Conservation (phyloP, 2,797 vertebrate species). For the Distichodus sexfasciatus region DNA sequence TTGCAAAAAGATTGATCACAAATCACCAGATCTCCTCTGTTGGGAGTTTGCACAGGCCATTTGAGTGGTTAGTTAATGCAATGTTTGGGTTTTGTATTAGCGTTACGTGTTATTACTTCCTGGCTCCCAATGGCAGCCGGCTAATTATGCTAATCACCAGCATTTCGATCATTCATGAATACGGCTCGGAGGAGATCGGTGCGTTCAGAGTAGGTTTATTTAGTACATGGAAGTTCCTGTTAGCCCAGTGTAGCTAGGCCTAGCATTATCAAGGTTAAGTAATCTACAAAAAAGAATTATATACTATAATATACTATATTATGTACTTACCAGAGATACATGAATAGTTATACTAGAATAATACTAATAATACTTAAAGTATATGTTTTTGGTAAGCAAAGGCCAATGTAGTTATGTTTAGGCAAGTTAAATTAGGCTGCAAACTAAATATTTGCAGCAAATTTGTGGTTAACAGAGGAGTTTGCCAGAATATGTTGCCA, state of each 20-base stretch:
- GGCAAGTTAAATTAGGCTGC: no score
- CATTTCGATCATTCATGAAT: slow-evolving; percentile 40
- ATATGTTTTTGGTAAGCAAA: no score
- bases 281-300: no score
- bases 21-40: slow-evolving; percentile 53
- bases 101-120: slow-evolving; percentile 56
- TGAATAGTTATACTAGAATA: no score
- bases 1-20: slow-evolving; percentile 64
- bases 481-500: no score
- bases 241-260: neutral
- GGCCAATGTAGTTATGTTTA: no score
- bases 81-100: slow-evolving; percentile 67
- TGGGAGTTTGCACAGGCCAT: slow-evolving; percentile 56
- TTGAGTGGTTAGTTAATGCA: slow-evolving; percentile 58
- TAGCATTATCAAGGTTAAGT: no score
- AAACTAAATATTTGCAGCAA: no score
- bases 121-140: slow-evolving; percentile 47
- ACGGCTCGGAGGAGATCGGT: slow-evolving; percentile 26
- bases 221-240: neutral
- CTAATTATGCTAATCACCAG: slow-evolving; percentile 56
- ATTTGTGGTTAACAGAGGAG: no score
- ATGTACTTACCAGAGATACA: no score
- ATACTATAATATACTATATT: no score
- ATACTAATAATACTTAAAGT: no score
- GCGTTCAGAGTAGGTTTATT: slow-evolving; percentile 19